phyloP scores from a whole-genome alignment of 2,113 vertebrate genomes.

The Gymnocephalus cernua region DNA sequence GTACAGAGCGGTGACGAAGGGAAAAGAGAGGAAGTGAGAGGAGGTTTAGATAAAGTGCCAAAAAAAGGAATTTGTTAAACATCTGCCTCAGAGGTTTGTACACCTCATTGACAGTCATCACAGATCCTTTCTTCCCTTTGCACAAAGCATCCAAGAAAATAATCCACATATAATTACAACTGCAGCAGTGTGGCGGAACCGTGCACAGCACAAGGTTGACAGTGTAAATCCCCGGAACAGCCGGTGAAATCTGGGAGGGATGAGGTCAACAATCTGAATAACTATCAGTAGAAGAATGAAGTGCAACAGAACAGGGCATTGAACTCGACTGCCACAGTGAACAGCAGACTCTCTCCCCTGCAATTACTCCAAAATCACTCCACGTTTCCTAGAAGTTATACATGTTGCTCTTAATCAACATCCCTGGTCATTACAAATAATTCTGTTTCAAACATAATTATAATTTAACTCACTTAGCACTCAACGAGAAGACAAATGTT shows the following conservation, averaged over 20 bases:
- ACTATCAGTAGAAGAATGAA: conserved; percentile 29
- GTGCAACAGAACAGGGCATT: conserved; percentile 28
- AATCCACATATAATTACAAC: conserved; percentile 26
- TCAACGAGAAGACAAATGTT: not conserved
- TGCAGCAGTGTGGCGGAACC: not conserved
- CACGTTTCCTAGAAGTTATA: not conserved
- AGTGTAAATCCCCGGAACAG: conserved; percentile 5
- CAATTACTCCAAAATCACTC: conserved; percentile 16
- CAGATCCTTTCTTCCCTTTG: conserved; percentile 1
- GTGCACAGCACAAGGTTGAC: conserved; percentile 17
- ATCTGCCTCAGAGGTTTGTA: conserved; percentile 9
- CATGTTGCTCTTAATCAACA: not conserved
- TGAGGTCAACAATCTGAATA: conserved; percentile 42
- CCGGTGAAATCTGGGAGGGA: conserved; percentile 23
- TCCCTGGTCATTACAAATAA: not conserved
- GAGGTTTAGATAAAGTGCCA: conserved; percentile 7
- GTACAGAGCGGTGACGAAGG: not conserved
- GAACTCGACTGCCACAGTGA: conserved; percentile 14
- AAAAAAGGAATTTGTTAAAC: conserved; percentile 5
- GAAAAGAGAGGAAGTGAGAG: not conserved
- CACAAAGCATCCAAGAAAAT: conserved; percentile 14
- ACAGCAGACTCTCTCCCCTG: not conserved
- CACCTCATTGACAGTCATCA: conserved; percentile 29
- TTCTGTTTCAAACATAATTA: not conserved
- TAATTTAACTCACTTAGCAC: not conserved